These are phyloP conservation scores for Oedothorax gibbosus DNA, from an alignment of 1,140 invertebrate species.

Conservation along the genomic window DNA sequence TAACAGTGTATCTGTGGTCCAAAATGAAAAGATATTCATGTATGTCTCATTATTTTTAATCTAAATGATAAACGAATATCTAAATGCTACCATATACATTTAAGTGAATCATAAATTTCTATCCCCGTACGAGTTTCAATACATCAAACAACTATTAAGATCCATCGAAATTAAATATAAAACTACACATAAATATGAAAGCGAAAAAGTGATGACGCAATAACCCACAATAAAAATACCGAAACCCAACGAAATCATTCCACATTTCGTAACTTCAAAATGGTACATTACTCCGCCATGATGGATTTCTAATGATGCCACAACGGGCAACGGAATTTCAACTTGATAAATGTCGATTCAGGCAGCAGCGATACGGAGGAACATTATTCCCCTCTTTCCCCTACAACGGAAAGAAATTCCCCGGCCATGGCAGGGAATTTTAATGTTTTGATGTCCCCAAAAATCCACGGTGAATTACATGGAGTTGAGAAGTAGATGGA, in stretches of 20 bases:
- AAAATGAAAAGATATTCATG: too few relatives aligned
- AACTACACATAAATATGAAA: too few relatives aligned
- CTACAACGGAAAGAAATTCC: constrained; percentile 20
- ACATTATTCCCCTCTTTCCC: constrained; percentile 20
- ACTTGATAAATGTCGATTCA: constrained; percentile 58
- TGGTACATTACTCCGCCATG: constrained; percentile 55
- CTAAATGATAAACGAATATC: too few relatives aligned
- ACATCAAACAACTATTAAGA: too few relatives aligned
- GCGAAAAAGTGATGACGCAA: too few relatives aligned
- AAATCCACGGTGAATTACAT: constrained; percentile 8
- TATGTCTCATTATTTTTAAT: too few relatives aligned
- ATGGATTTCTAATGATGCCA: constrained; percentile 61
- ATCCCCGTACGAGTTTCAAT: too few relatives aligned
- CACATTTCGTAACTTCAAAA: constrained; percentile 45
- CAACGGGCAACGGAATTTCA: constrained; percentile 53
- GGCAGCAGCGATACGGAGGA: constrained; percentile 41
- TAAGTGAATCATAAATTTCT: too few relatives aligned
- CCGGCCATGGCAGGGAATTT: constrained; percentile 49
- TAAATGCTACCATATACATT: too few relatives aligned
- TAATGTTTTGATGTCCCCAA: constrained; percentile 56
- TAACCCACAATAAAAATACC: background rate
- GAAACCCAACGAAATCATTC: constrained; percentile 38
- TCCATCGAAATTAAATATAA: too few relatives aligned
- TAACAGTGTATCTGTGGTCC: too few relatives aligned
- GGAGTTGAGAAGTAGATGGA: too few relatives aligned